Percentiles rank a stretch among this genome's conserved stretches.
Conservation (phyloP, 2,113 vertebrate species). For the Chamaetylas fuelleborni region DNA sequence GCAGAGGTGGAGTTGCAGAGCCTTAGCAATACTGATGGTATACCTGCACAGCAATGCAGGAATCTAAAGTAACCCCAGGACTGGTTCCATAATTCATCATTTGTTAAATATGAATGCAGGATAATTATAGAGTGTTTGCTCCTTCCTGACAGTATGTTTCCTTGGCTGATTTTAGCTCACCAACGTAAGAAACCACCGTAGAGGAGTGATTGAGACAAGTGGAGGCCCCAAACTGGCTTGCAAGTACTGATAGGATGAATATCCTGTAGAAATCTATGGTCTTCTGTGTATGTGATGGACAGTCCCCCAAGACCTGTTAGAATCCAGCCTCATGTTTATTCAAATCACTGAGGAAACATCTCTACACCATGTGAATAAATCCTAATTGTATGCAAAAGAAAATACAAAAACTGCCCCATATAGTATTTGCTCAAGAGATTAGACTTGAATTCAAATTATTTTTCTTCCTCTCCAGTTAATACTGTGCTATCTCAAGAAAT, state of each 20-base stretch:
- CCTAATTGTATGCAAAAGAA: constrained; percentile 11
- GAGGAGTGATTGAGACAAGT: not conserved
- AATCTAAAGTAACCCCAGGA: not conserved
- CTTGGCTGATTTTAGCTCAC: not conserved
- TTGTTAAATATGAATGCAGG: not conserved
- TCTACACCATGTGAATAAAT: not conserved
- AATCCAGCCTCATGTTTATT: not conserved
- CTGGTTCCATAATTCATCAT: not conserved
- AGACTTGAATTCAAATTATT: not conserved
- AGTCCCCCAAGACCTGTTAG: not conserved
- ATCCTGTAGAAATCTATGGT: not conserved
- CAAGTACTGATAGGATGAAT: not conserved
- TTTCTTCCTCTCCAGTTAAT: not conserved
- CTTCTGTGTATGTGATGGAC: not conserved
- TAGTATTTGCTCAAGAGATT: constrained; percentile 34
- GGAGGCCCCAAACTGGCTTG: not conserved
- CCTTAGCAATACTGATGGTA: not conserved
- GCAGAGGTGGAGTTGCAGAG: not conserved
- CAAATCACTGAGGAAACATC: not conserved
- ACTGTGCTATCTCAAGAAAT: not conserved
- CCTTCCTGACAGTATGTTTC: not conserved
- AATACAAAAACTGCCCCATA: not conserved
- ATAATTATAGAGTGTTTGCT: not conserved
- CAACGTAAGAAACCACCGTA: not conserved
- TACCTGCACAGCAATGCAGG: not conserved